Evolutionary conservation across 2,797 vertebrate genomes (phyloP), one percentile per base, ranked within the genome.

Genomic region (Pyrocephalus nanus): DNA sequence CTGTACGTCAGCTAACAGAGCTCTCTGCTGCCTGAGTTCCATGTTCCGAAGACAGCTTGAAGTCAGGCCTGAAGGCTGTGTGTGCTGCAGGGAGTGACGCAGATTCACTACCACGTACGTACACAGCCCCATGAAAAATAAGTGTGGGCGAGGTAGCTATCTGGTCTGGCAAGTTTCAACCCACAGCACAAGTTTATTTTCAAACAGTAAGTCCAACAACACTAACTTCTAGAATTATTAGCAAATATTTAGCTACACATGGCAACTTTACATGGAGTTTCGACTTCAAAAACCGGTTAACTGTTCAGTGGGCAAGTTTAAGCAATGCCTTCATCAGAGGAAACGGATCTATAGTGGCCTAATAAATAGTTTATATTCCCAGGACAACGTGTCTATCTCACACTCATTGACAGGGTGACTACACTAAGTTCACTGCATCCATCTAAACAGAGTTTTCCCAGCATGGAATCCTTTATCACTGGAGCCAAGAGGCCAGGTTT

Each of bases 141-240:
- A 12, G 2, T 8, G 6, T 29, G 57, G 76, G 51, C 0, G 0
- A 81, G 42, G 61, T 0, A 89, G 11, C 51, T 81, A 34, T 51
- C 86, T 78, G 54, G 58, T 83, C 87, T 75, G 76, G 50, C 75
- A 88, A 83, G 58, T 86, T 92, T 43, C 76, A 90, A 34, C 5
- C 36, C 69, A 70, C 57, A 70, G 58, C 43, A 51, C 8, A 19
- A 12, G 32, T 53, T 86, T 77, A 42, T 55, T 93, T 95, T 79
- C 85, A 58, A 86, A 84, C 27, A 72, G 10, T 17, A 84, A 69
- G 13, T 47, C 9, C n/a, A 65, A 65, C 38, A 93, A 11, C 12
- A 70, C 3, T 13, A 89, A 36, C 69, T 90, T 93, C 34, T 57
- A 81, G 10, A 88, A 86, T 34, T 55, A 66, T 7, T 60, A 77